These are phyloP conservation scores for Mesodorylaimus sp. DNA, from an alignment of 2,888 invertebrate genomes.

Conservation along the genomic window DNA sequence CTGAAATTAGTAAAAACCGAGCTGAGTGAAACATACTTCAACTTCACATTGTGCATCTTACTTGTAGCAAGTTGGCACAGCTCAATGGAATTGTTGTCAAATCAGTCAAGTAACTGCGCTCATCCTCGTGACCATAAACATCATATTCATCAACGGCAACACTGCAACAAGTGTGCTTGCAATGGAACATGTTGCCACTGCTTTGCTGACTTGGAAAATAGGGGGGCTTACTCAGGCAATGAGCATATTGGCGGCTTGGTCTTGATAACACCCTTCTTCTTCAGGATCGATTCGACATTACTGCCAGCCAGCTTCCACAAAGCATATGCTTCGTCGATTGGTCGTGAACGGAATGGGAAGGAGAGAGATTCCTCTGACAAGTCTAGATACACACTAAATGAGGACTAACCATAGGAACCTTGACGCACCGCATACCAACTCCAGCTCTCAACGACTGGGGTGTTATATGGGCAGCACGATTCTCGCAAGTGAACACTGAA, in stretches of 20 bases:
- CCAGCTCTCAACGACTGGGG: no score
- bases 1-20: conserved; percentile 5
- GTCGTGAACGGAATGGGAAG: conserved; percentile 32
- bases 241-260: conserved; percentile 46
- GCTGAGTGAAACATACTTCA: background rate
- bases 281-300: conserved; percentile 69
- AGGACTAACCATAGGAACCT: background rate
- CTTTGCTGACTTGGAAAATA: background rate
- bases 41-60: no score
- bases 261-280: conserved; percentile 70
- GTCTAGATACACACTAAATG: background rate
- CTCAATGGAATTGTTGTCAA: conserved; percentile 51
- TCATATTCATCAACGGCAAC: conserved; percentile 63
- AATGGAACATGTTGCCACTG: background rate
- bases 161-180: conserved; percentile 38
- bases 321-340: conserved; percentile 67
- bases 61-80: conserved; percentile 48
- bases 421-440: background rate
- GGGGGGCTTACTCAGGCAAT: conserved; percentile 30
- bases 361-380: background rate
- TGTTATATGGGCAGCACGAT: no score
- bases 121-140: conserved; percentile 57
- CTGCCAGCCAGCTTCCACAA: conserved; percentile 91
- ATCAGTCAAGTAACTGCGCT: conserved; percentile 52
- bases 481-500: no score